Evolutionary conservation across 2,797 vertebrate genomes (phyloP).

Genomic region (Chromis chromis): DNA sequence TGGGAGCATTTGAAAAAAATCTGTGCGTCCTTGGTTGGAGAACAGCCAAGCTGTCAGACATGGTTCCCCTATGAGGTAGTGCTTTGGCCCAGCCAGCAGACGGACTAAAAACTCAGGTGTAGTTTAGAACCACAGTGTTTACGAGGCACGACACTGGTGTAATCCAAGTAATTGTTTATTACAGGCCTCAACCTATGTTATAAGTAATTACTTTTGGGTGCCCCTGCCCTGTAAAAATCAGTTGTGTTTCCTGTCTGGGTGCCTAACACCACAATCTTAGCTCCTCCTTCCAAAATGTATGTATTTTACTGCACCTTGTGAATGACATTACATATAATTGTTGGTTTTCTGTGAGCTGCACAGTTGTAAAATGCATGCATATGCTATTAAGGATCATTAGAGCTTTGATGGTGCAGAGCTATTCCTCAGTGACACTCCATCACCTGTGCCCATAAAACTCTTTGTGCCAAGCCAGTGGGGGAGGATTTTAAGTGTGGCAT

Average conservation of each 20-base stretch:
- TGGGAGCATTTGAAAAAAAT: slow-evolving; percentile 38
- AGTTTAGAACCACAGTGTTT: slow-evolving; percentile 68
- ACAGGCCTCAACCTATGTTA: slow-evolving; percentile 62
- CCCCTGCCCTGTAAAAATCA: slow-evolving; percentile 75
- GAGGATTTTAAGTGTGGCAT: slow-evolving; percentile 65
- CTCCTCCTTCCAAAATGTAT: slow-evolving; percentile 62
- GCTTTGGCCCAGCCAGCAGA: slow-evolving; percentile 53
- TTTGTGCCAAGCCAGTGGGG: slow-evolving; percentile 49
- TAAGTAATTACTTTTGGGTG: slow-evolving; percentile 75
- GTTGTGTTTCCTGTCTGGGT: slow-evolving; percentile 78
- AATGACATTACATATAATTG: slow-evolving; percentile 74
- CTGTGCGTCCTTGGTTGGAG: slow-evolving; percentile 39
- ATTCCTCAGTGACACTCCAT: slow-evolving; percentile 79
- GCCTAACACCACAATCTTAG: slow-evolving; percentile 58
- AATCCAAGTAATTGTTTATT: slow-evolving; percentile 82
- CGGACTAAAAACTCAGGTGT: slow-evolving; percentile 74
- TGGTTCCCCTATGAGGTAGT: slow-evolving; percentile 70
- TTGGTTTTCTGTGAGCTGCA: slow-evolving; percentile 61
- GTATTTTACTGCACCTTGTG: slow-evolving; percentile 68
- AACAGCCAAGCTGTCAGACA: slow-evolving; percentile 57
- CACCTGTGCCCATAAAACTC: slow-evolving; percentile 73
- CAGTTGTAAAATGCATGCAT: slow-evolving; percentile 75
- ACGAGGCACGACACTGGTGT: slow-evolving; percentile 66
- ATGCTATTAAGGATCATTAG: slow-evolving; percentile 78
- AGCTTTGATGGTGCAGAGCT: slow-evolving; percentile 66